Evolutionary conservation across 2,113 vertebrate genomes (phyloP).

Genomic region (Chascanopsetta lugubris): DNA sequence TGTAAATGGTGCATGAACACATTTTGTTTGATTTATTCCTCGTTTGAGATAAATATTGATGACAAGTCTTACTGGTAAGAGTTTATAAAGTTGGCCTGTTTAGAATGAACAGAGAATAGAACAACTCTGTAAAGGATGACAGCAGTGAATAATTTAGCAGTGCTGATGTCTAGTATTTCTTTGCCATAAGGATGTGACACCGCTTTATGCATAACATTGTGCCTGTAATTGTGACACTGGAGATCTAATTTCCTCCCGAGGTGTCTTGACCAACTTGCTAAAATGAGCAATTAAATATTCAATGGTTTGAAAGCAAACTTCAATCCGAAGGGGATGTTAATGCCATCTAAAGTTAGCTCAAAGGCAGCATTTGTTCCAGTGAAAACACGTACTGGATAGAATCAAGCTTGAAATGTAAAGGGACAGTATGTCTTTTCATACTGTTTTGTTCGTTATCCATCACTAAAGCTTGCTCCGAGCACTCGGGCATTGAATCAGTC

Average conservation of each 20-base stretch:
- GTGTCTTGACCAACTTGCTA: neutral
- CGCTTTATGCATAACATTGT: conserved; percentile 35
- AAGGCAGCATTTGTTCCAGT: too few species aligned
- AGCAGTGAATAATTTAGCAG: conserved; percentile 71
- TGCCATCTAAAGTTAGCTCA: too few species aligned
- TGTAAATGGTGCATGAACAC: neutral
- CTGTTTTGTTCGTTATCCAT: too few species aligned
- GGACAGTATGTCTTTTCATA: too few species aligned
- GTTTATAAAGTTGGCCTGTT: conserved; percentile 16
- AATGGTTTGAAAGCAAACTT: neutral
- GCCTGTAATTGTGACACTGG: conserved; percentile 38
- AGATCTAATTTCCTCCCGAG: conserved; percentile 28
- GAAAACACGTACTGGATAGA: too few species aligned
- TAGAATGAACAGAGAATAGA: conserved; percentile 27
- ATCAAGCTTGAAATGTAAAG: too few species aligned
- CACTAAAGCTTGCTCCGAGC: too few species aligned
- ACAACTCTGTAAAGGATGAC: conserved; percentile 33
- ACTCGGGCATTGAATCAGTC: too few species aligned
- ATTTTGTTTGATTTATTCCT: neutral
- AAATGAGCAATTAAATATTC: neutral
- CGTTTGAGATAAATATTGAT: neutral
- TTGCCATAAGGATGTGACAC: conserved; percentile 34
- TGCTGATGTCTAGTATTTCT: conserved; percentile 65
- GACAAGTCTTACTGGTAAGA: conserved; percentile 3
- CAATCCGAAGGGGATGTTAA: too few species aligned